phyloP scores from a whole-genome alignment of 2,888 invertebrate genomes.

The Ferrisia virgata region DNA sequence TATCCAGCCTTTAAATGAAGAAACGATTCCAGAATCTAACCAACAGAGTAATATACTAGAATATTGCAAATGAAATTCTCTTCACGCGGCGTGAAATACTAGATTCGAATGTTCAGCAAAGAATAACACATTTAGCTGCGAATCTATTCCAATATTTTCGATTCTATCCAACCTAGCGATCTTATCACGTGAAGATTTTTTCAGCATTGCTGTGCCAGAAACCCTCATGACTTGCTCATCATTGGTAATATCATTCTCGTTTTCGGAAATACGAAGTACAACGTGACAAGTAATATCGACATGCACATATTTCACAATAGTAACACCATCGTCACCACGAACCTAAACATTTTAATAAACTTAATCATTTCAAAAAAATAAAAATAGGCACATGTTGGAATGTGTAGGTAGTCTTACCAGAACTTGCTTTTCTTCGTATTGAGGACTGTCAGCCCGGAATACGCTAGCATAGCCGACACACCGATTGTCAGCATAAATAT shows the following conservation, averaged over 20 bases:
- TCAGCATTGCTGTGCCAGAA: slow-evolving; percentile 64
- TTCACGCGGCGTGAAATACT: slow-evolving; percentile 60
- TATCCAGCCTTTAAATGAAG: background rate
- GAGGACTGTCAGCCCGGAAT: slow-evolving; percentile 66
- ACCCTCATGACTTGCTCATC: slow-evolving; percentile 66
- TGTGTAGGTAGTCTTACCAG: slow-evolving; percentile 55
- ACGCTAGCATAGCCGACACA: slow-evolving; percentile 65
- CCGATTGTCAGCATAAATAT: slow-evolving; percentile 62
- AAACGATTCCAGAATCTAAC: background rate
- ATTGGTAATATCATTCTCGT: slow-evolving; percentile 55
- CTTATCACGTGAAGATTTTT: slow-evolving; percentile 59
- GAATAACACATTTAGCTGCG: slow-evolving; percentile 65
- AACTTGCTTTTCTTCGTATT: slow-evolving; percentile 64
- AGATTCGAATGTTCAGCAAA: slow-evolving; percentile 65
- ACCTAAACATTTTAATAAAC: slow-evolving; percentile 27
- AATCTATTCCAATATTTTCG: slow-evolving; percentile 67
- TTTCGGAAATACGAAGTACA: slow-evolving; percentile 53
- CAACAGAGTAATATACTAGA: background rate
- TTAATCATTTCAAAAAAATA: background rate
- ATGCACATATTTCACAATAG: slow-evolving; percentile 65
- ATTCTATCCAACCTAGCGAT: slow-evolving; percentile 61
- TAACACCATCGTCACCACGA: slow-evolving; percentile 53
- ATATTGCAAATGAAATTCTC: background rate
- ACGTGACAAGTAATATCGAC: slow-evolving; percentile 68
- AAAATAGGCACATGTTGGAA: background rate